Evolutionary conservation across 1,140 invertebrate genomes (phyloP), one percentile per base, ranked within the genome.

Genomic region (Coelopa frigida): DNA sequence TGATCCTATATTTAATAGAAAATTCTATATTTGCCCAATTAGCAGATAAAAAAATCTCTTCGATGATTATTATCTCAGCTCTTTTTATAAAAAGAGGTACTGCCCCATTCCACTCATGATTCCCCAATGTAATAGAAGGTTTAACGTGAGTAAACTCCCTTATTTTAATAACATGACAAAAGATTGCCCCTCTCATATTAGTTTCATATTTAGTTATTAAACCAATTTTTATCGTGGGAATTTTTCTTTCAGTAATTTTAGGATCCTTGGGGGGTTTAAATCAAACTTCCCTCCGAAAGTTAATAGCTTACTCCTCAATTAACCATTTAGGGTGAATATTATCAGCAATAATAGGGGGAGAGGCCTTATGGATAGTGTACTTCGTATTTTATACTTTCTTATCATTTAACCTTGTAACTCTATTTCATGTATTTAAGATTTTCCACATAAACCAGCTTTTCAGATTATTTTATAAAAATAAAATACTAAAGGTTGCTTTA

Each of bases 251-350:
- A 54, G 52, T 57, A 46, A 51, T 71, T 49, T 45, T 62, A 51
- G 61, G 60, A 43, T 44, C 52, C n/a, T n/a, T n/a, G n/a, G n/a
- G n/a, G n/a, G n/a, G n/a, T n/a, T n/a, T n/a, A n/a, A n/a, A n/a
- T n/a, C n/a, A n/a, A n/a, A n/a, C n/a, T n/a, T n/a, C n/a, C n/a
- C n/a, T n/a, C n/a, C n/a, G n/a, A n/a, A n/a, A n/a, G n/a, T n/a
- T n/a, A 50, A 48, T 74, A 68, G 49, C 62, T 23, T 73, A 64
- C 56, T 74, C 72, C 18, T 73, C 72, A 6, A 73, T 73, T 65
- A 73, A 72, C 56, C 70, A 74, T 54, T 62, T 73, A 59, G 60
- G 61, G 20, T 73, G 72, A 71, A 66, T 74, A 68, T 27, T 73
- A 42, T 33, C 46, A 38, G 32, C 41, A 33, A 51, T 63, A 53